phyloP scores from a whole-genome alignment of 2,797 vertebrate species.

The Phrynocephalus guinanensis region DNA sequence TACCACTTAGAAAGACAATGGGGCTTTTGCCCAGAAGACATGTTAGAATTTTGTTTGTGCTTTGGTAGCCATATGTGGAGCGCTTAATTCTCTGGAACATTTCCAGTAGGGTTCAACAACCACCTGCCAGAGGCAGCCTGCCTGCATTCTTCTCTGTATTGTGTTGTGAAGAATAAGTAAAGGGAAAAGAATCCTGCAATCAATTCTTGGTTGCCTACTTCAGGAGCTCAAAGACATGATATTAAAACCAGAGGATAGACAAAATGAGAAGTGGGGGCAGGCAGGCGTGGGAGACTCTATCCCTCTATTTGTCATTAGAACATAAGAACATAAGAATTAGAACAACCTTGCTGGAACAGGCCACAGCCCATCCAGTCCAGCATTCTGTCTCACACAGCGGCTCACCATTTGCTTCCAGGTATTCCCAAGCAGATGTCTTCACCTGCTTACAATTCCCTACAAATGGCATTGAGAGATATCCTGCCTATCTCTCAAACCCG shows the following conservation, averaged over 20 bases:
- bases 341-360: too few species aligned
- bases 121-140: slow-evolving; percentile 59
- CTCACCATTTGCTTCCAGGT: too few species aligned
- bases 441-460: too few species aligned
- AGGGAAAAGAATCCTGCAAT: background rate
- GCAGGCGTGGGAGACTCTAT: too few species aligned
- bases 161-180: slow-evolving; percentile 1
- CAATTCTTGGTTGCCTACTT: background rate
- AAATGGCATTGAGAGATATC: too few species aligned
- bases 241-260: background rate
- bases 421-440: too few species aligned
- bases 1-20: slow-evolving; percentile 54
- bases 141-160: slow-evolving; percentile 49
- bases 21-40: slow-evolving; percentile 60
- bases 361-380: too few species aligned
- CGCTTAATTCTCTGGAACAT: slow-evolving; percentile 65
- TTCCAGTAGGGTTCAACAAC: slow-evolving; percentile 52
- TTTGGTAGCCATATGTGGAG: slow-evolving; percentile 66
- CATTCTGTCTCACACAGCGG: too few species aligned
- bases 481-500: too few species aligned
- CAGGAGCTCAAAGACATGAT: background rate
- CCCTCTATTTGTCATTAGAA: too few species aligned
- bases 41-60: slow-evolving; percentile 57
- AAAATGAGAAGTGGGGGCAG: too few species aligned
- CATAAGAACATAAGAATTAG: too few species aligned